Percentiles rank a stretch among this genome's conserved stretches.
Evolutionary conservation across 2,797 vertebrate genomes (phyloP).

Genomic region (Enoplosus armatus): DNA sequence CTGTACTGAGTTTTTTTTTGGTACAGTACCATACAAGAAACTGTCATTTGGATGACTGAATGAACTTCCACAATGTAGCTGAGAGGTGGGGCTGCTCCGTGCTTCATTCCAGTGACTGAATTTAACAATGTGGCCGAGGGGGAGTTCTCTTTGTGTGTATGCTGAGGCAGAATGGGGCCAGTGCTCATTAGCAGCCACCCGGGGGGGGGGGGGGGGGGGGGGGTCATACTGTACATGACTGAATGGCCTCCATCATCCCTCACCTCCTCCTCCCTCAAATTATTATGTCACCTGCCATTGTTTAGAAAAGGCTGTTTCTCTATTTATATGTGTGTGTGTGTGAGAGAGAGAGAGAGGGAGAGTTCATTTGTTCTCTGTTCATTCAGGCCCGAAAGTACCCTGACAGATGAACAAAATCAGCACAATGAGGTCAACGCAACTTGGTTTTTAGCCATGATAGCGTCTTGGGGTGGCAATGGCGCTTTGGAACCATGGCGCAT

Average conservation of each 20-base stretch:
- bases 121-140: constrained; percentile 36
- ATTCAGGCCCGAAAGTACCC: constrained; percentile 7
- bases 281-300: constrained; percentile 76
- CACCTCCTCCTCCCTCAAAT: constrained; percentile 19
- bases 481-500: too few species aligned
- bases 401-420: background rate
- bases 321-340: constrained; percentile 7
- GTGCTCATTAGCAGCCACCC: constrained; percentile 69
- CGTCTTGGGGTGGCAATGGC: background rate
- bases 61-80: constrained; percentile 9
- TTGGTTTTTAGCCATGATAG: background rate
- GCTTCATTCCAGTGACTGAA: constrained; percentile 38
- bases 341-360: background rate
- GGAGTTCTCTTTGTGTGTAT: constrained; percentile 35
- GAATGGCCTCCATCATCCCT: constrained; percentile 50
- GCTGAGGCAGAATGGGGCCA: constrained; percentile 66
- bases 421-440: background rate
- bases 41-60: constrained; percentile 5
- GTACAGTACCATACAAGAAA: background rate
- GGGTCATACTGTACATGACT: constrained; percentile 66
- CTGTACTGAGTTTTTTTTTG: background rate
- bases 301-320: constrained; percentile 44
- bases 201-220: constrained; percentile 52
- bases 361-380: constrained; percentile 22
- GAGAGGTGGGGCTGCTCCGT: background rate